A percentile compares a stretch with the other conserved stretches of the same genome.
Conservation (phyloP, 2,113 vertebrate species). For the Syngnathus floridae region DNA sequence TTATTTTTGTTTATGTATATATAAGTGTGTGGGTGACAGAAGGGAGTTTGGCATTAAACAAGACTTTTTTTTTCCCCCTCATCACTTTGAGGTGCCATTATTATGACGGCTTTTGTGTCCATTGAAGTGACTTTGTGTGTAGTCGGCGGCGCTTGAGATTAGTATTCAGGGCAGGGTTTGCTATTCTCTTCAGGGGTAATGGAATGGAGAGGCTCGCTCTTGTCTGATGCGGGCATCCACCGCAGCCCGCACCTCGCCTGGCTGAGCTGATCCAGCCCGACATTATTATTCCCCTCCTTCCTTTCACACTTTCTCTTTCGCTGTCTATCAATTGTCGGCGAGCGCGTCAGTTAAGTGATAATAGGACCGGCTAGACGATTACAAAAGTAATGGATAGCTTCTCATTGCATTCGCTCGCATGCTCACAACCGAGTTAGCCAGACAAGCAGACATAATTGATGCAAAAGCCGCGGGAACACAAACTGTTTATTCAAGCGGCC, state of each 20-base stretch:
- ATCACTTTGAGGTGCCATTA: constrained; percentile 16
- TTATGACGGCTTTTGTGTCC: constrained; percentile 34
- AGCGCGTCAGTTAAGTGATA: constrained; percentile 34
- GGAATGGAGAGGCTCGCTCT: constrained; percentile 46
- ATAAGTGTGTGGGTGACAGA: not conserved
- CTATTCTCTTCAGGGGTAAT: constrained; percentile 60
- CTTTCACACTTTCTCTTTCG: constrained; percentile 6
- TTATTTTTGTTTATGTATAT: constrained; percentile 8
- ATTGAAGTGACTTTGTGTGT: constrained; percentile 32
- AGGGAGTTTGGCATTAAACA: constrained; percentile 19
- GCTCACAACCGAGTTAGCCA: constrained; percentile 24
- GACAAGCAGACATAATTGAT: constrained; percentile 32
- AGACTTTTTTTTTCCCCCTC: constrained; percentile 8
- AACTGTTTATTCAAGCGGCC: constrained; percentile 41
- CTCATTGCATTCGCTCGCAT: constrained; percentile 40
- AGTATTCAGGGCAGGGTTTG: constrained; percentile 58
- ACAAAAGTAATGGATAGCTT: constrained; percentile 25
- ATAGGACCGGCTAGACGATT: constrained; percentile 30
- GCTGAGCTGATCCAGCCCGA: constrained; percentile 23
- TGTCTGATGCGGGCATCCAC: constrained; percentile 47
- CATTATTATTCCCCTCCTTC: constrained; percentile 39
- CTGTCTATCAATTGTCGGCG: constrained; percentile 39
- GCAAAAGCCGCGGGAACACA: constrained; percentile 44
- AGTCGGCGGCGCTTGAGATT: constrained; percentile 44
- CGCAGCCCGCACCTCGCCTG: constrained; percentile 24